These are phyloP conservation scores for Fundulus diaphanus DNA, from an alignment of 2,797 vertebrate species.

Conservation along the genomic window DNA sequence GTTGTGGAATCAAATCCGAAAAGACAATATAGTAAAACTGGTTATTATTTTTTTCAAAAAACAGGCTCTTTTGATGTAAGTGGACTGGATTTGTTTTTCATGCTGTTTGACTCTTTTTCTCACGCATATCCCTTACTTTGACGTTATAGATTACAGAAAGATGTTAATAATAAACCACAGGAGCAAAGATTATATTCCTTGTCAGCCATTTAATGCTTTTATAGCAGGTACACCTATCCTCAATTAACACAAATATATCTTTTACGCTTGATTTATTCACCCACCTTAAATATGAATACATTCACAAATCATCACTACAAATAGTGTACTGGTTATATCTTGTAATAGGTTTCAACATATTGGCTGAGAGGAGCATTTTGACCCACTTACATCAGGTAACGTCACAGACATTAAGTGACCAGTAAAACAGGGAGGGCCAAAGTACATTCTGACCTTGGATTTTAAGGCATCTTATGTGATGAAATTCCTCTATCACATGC, in stretches of 20 bases:
- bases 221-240: constrained; percentile 16
- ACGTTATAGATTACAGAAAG: constrained; percentile 28
- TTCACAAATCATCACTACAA: neutral
- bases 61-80: neutral
- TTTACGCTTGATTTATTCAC: constrained; percentile 21
- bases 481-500: neutral
- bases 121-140: neutral
- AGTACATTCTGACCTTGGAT: constrained; percentile 20
- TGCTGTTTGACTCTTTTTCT: constrained; percentile 2
- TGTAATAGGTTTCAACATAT: neutral
- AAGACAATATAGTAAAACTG: neutral
- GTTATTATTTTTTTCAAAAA: neutral
- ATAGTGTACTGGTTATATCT: neutral
- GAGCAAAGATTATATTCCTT: constrained; percentile 35
- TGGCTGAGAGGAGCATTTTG: neutral
- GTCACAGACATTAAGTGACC: neutral
- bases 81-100: neutral
- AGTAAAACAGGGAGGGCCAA: constrained; percentile 12
- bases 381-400: neutral
- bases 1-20: neutral
- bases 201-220: constrained; percentile 48
- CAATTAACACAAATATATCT: neutral
- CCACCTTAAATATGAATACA: neutral
- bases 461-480: constrained; percentile 1
- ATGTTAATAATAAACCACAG: neutral